Base-by-base conservation (phyloP, 2,113 vertebrate species). In the Cephalopholis sonnerati region DNA sequence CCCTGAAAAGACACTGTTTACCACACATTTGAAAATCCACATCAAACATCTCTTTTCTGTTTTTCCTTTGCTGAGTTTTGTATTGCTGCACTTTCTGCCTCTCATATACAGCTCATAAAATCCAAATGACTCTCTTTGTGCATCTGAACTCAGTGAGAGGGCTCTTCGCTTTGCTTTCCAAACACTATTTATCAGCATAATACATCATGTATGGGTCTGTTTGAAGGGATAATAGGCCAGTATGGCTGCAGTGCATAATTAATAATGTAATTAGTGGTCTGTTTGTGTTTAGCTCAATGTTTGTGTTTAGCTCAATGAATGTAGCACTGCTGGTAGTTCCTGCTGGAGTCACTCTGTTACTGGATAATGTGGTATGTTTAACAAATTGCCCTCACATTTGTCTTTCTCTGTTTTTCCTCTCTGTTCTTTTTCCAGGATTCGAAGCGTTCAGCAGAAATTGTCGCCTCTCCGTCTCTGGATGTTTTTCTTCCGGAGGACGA, bases 401-500 rank as follows among this genome's bases (percentile, higher is more conserved):
- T 55, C 55, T 32, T 20, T 27, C 7, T 78, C 11, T 50, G 2
- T 46, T 27, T 16, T 17, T 18, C 36, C 36, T 27, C 13, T 72
- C 27, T 36, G 2, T 57, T n/a, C 63, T 32, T 36, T 50, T 65
- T 18, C 32, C 94, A 98, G 97, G 96, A 97, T 72, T 95, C 96
- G 54, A 97, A 95, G 91, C 96, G 91, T 75, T 95, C 96, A 13
- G 91, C 95, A 84, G 97, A 98, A 92, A 93, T 96, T 18, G 71
- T 96, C 84, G 87, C 96, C 25, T 97, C 98, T 82, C 95, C 96
- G 2, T 97, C 97, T 64, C 93, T 98, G 93, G 97, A 99, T 66
- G 95, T 95, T 74, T 96, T 97, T 94, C 90, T 96, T 87, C 95
- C 96, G 24, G 97, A 97, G 93, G 97, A 97, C 65, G 96, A 98